phyloP scores from a whole-genome alignment of 2,113 vertebrate genomes.

The Furnarius figulus region DNA sequence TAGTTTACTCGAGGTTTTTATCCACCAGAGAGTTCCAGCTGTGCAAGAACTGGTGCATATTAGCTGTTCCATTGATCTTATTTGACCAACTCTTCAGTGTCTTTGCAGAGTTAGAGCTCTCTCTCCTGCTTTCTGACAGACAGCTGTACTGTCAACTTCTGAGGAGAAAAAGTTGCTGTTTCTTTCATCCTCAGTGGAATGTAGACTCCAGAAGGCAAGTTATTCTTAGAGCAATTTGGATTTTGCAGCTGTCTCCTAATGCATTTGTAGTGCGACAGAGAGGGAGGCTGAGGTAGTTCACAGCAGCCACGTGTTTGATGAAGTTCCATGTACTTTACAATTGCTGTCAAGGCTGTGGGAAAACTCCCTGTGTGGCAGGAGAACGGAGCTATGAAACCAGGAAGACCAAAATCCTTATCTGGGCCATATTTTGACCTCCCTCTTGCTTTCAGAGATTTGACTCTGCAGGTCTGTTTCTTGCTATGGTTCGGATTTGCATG shows the following conservation, averaged over 20 bases:
- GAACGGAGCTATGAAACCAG: background rate
- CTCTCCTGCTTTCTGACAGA: background rate
- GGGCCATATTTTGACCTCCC: background rate
- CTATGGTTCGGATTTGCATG: background rate
- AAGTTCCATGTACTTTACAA: background rate
- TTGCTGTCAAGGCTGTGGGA: constrained; percentile 26
- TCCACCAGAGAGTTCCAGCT: background rate
- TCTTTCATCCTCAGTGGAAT: background rate
- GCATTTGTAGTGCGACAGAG: background rate
- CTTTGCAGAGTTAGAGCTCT: background rate
- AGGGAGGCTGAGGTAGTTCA: background rate
- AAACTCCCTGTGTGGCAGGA: background rate
- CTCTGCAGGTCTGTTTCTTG: background rate
- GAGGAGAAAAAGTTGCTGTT: background rate
- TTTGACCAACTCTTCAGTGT: background rate
- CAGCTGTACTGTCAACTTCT: background rate
- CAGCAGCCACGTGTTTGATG: background rate
- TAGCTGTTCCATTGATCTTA: background rate
- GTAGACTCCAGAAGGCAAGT: background rate
- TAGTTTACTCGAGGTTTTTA: background rate
- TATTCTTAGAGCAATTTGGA: background rate
- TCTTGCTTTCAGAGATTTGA: background rate
- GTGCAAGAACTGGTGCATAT: background rate
- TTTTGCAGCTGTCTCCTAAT: background rate
- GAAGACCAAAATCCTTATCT: background rate